These are phyloP conservation scores for Castor canadensis DNA, from an alignment of 2,113 vertebrate species.

Conservation along the genomic window DNA sequence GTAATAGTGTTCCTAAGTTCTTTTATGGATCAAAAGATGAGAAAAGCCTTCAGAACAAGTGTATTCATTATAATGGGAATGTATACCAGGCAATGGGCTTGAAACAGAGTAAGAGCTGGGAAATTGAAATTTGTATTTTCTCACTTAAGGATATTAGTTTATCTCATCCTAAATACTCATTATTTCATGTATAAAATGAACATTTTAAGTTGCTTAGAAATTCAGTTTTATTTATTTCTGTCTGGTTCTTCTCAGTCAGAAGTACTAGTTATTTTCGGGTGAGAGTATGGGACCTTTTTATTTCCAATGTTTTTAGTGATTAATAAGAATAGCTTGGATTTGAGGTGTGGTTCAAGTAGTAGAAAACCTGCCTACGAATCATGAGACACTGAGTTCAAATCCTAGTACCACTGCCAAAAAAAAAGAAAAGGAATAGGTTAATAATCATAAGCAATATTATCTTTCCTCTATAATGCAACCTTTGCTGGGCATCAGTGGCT, in stretches of 20 bases:
- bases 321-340: conserved; percentile 29
- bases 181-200: conserved; percentile 46
- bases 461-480: conserved; percentile 28
- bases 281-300: conserved; percentile 2
- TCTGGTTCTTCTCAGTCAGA: neutral
- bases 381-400: too few relatives aligned
- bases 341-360: too few relatives aligned
- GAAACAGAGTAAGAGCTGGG: neutral
- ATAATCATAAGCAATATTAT: neutral
- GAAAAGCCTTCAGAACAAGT: neutral
- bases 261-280: neutral
- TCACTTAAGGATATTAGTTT: neutral
- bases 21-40: conserved; percentile 4
- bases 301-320: conserved; percentile 16
- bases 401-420: too few relatives aligned
- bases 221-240: conserved; percentile 36
- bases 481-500: too few relatives aligned
- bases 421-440: too few relatives aligned
- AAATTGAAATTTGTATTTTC: conserved; percentile 23
- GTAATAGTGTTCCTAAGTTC: neutral
- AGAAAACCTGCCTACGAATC: too few relatives aligned
- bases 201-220: conserved; percentile 44
- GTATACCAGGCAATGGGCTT: neutral
- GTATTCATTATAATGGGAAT: neutral
- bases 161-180: neutral